Conservation (phyloP, 2,888 invertebrate genomes). For the Liodrosophila aerea region DNA sequence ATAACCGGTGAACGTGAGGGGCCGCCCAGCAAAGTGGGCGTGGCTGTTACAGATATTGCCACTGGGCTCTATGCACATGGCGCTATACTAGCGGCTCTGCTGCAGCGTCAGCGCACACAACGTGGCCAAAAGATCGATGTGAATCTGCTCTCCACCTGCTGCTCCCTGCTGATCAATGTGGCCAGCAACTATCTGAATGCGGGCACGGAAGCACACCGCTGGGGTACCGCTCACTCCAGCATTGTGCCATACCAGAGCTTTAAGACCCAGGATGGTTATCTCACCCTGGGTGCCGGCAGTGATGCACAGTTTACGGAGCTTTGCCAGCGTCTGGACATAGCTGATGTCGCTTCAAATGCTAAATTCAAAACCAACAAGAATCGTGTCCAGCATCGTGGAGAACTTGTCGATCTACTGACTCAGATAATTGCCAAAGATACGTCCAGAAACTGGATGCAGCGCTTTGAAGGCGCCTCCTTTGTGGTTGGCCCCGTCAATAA, state of each 20-base stretch:
- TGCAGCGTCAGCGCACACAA: constrained; percentile 89
- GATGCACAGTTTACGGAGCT: constrained; percentile 90
- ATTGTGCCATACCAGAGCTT: constrained; percentile 98
- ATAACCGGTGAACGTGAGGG: constrained; percentile 93
- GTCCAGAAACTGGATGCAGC: constrained; percentile 88
- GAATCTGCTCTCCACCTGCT: constrained; percentile 95
- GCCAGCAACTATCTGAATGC: constrained; percentile 95
- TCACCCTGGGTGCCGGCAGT: constrained; percentile 94
- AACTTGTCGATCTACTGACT: constrained; percentile 86
- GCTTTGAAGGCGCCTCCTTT: constrained; percentile 89
- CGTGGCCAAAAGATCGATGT: constrained; percentile 96
- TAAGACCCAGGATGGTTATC: constrained; percentile 90
- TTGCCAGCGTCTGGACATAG: constrained; percentile 85
- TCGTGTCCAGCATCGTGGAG: constrained; percentile 89
- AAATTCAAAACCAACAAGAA: constrained; percentile 88
- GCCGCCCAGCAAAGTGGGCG: constrained; percentile 94
- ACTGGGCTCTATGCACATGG: constrained; percentile 97
- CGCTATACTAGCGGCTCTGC: constrained; percentile 94
- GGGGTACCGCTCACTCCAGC: constrained; percentile 97
- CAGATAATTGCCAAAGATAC: constrained; percentile 85
- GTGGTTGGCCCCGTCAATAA: constrained; percentile 96
- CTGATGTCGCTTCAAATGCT: constrained; percentile 86
- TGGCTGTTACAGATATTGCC: constrained; percentile 96
- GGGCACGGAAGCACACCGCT: constrained; percentile 88
- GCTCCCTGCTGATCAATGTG: constrained; percentile 93